Evolutionary conservation across 2,888 invertebrate genomes (phyloP).

Genomic region (Heteromyza rotundicornis): DNA sequence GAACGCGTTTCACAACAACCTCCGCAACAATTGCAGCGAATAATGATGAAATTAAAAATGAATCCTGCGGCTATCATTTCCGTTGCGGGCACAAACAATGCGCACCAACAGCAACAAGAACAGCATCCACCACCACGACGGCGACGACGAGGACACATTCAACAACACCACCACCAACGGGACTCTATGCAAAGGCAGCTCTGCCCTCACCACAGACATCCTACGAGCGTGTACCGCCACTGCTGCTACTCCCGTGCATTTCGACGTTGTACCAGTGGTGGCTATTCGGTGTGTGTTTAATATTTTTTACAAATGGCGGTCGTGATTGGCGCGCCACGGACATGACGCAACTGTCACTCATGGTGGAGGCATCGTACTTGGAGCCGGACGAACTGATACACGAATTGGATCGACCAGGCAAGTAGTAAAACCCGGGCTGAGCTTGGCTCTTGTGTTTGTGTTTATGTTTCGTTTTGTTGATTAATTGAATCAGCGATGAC

Average conservation of each 20-base stretch:
- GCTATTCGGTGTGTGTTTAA: constrained; percentile 53
- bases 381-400: constrained; percentile 63
- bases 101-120: constrained; percentile 20
- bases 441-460: too few relatives aligned
- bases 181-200: constrained; percentile 8
- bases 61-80: constrained; percentile 43
- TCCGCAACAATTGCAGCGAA: constrained; percentile 27
- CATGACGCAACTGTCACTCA: constrained; percentile 23
- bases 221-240: not conserved
- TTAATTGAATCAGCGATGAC: too few relatives aligned
- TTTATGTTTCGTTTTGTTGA: too few relatives aligned
- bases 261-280: constrained; percentile 47
- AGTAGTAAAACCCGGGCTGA: too few relatives aligned
- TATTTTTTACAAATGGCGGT: constrained; percentile 44
- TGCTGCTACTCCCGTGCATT: constrained; percentile 4
- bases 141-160: not conserved
- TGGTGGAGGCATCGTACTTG: constrained; percentile 49
- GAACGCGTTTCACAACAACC: constrained; percentile 17
- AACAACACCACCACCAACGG: constrained; percentile 12
- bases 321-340: constrained; percentile 26
- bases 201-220: not conserved
- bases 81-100: constrained; percentile 36
- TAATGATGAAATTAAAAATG: constrained; percentile 43
- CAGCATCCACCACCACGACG: constrained; percentile 24
- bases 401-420: constrained; percentile 62